A percentile compares a stretch with the other conserved stretches of the same genome.
phyloP scores from a whole-genome alignment of 2,797 vertebrate genomes.

The Coranthus polyacanthus region DNA sequence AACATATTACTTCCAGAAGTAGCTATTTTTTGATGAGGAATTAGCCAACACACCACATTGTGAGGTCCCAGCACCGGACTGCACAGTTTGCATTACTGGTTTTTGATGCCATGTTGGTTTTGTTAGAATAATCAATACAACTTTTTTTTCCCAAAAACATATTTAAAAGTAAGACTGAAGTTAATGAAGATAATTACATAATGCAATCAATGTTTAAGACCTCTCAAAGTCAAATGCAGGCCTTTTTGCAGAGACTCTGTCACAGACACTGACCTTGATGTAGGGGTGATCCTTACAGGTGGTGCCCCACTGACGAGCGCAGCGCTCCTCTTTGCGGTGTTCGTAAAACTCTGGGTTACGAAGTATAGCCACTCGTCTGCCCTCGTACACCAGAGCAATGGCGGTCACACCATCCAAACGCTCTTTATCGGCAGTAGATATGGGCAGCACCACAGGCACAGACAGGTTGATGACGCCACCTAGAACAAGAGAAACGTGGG shows the following conservation, averaged over 20 bases:
- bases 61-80: no score
- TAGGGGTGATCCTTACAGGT: conserved; percentile 97
- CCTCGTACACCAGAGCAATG: conserved; percentile 89
- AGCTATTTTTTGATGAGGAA: no score
- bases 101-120: no score
- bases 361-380: conserved; percentile 93
- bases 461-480: conserved; percentile 98
- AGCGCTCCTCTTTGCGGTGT: conserved; percentile 97
- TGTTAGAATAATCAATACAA: no score
- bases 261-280: conserved; percentile 89
- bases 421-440: conserved; percentile 91
- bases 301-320: conserved; percentile 96
- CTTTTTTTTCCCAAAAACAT: no score
- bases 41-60: no score
- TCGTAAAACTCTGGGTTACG: conserved; percentile 97
- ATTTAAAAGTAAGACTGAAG: no score
- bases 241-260: background rate
- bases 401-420: conserved; percentile 92
- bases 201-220: no score
- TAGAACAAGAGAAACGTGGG: conserved; percentile 54
- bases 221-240: no score
- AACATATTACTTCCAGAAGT: no score
- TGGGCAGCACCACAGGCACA: conserved; percentile 94
- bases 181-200: no score
- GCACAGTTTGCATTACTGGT: no score